Base-by-base conservation (phyloP, 2,888 invertebrate genomes). In the Neria commutata region DNA sequence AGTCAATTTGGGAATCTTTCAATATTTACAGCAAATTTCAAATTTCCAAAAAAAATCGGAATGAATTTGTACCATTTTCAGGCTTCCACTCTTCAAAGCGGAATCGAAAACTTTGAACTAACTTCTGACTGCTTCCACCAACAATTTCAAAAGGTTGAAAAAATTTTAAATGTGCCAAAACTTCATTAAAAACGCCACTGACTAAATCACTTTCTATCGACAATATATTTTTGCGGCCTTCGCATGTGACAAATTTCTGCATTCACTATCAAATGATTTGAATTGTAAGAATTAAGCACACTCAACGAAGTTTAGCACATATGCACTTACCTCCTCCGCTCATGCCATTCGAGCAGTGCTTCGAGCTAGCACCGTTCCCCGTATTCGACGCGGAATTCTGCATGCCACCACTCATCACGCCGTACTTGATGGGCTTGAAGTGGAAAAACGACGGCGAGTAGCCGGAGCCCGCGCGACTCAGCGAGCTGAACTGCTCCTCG, bases 361-460 rank as follows among this genome's bases (percentile, higher is more conserved):
- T 83, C 83, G 82, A 75, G 79, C 81, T 72, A 78, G 82, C 70
- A 75, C 83, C 73, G 81, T 84, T 75, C 33, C 75, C 80, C 46
- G 79, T 76, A 61, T 79, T 81, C 45, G 81, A 74, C 42, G 79
- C 75, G 29, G 81, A 78, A 67, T 76, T 80, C 58, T 73, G 85
- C 72, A 87, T 83, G 51, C 84, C 83, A 50, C 72, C 72, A 56
- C 82, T 80, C 82, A 89, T 89, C 75, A 89, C 86, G 66, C 89
- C 89, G 76, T 90, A 90, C 78, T 92, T 91, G 66, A 91, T 88
- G 46, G 94, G 94, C 81, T 94, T 94, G 83, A 94, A 94, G 84
- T 94, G 94, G 81, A 94, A 94, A 83, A 95, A 95, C 14, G 93
- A 93, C 5, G 94, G 94, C 58, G 94, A 94, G 81, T 93, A 94